These are phyloP conservation scores for Ancistrus triradiatus DNA, from an alignment of 2,113 vertebrate species.

Conservation along the genomic window DNA sequence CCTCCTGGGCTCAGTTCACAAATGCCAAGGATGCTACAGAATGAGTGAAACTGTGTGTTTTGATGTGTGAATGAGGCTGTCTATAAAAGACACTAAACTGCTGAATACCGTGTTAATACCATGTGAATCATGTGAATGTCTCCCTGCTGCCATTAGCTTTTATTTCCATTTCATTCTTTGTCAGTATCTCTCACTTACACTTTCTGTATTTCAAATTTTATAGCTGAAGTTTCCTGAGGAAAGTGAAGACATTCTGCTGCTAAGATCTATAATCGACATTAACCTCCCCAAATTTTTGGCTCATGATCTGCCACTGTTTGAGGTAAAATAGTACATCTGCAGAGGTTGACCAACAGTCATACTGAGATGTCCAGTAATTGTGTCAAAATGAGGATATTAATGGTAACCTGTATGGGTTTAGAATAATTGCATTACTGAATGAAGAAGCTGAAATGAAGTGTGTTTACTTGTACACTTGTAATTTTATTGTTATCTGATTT, in stretches of 20 bases:
- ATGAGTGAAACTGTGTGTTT: conserved; percentile 29
- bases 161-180: background rate
- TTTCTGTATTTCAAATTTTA: conserved; percentile 48
- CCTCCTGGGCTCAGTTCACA: conserved; percentile 25
- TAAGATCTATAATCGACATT: conserved; percentile 88
- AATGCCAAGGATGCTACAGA: conserved; percentile 34
- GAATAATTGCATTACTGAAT: too few species aligned
- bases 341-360: too few species aligned
- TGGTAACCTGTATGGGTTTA: too few species aligned
- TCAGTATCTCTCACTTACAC: conserved; percentile 3
- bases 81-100: conserved; percentile 19
- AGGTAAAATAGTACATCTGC: too few species aligned
- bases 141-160: background rate
- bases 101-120: too few species aligned
- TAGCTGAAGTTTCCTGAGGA: conserved; percentile 82
- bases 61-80: conserved; percentile 36
- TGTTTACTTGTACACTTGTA: too few species aligned
- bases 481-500: too few species aligned
- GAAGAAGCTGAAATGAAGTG: too few species aligned
- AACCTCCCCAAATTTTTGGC: conserved; percentile 88
- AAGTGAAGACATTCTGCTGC: conserved; percentile 84
- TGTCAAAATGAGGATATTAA: too few species aligned
- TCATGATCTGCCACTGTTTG: conserved; percentile 87
- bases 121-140: too few species aligned
- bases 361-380: too few species aligned